A percentile compares a stretch with the other conserved stretches of the same genome.
phyloP scores from a whole-genome alignment of 1,140 invertebrate genomes.

The Anadara kagoshimensis region DNA sequence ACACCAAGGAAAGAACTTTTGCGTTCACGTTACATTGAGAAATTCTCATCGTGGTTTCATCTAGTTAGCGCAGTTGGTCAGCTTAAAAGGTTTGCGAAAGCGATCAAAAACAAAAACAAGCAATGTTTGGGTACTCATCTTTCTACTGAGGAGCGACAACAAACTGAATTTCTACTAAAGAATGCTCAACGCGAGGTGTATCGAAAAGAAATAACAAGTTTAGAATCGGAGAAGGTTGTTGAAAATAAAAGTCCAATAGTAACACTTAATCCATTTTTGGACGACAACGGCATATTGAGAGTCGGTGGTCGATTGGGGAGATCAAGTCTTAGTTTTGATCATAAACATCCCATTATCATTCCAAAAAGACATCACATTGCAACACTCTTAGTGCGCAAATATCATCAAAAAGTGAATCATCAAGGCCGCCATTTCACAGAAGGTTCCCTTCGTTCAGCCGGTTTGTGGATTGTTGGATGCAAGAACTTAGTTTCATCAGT shows the following conservation, averaged over 20 bases:
- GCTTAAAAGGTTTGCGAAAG: background rate
- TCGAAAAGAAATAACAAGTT: conserved; percentile 11
- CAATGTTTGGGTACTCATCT: background rate
- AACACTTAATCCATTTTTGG: conserved; percentile 10
- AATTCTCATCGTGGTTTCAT: conserved; percentile 1
- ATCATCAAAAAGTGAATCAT: conserved; percentile 14
- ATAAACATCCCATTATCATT: background rate
- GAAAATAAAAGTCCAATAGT: conserved; percentile 3
- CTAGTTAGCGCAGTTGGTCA: background rate
- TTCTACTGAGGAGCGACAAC: background rate
- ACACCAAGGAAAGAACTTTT: too few relatives aligned
- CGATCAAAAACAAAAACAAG: background rate
- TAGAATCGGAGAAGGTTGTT: background rate
- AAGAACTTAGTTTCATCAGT: conserved; percentile 17
- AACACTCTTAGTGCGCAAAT: background rate
- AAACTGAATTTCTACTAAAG: background rate
- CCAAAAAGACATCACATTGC: conserved; percentile 9
- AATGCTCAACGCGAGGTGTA: conserved; percentile 5
- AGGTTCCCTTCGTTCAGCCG: conserved; percentile 9
- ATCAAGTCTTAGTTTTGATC: background rate
- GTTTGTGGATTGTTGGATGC: conserved; percentile 36
- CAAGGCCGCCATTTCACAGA: conserved; percentile 12
- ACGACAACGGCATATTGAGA: conserved; percentile 16
- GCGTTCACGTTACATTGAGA: background rate
- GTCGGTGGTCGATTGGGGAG: conserved; percentile 19